Conservation (phyloP, 2,888 invertebrate species). For the Gortyna flavago region DNA sequence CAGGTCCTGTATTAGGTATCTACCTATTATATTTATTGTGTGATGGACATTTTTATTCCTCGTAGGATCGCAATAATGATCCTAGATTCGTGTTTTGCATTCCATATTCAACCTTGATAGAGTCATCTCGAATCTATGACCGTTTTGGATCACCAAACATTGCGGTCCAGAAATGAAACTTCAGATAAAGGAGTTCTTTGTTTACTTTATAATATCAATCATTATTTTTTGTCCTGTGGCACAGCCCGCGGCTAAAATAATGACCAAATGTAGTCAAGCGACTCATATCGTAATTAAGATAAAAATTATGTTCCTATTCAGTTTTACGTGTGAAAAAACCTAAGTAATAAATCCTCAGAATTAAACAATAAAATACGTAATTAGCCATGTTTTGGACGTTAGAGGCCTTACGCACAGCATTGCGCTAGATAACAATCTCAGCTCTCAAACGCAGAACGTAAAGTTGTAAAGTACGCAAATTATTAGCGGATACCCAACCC, state of each 20-base stretch:
- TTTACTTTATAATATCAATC: slow-evolving; percentile 36
- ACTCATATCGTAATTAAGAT: slow-evolving; percentile 40
- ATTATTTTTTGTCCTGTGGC: slow-evolving; percentile 8
- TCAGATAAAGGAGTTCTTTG: slow-evolving; percentile 28
- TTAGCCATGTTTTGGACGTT: slow-evolving; percentile 47
- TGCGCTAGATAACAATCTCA: slow-evolving; percentile 69
- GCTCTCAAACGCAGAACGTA: slow-evolving; percentile 61
- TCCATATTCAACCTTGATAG: background rate
- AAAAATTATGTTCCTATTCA: slow-evolving; percentile 43
- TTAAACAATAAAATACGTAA: slow-evolving; percentile 48
- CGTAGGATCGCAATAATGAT: background rate
- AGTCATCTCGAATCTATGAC: background rate
- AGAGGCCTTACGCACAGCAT: slow-evolving; percentile 33
- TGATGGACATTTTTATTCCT: background rate
- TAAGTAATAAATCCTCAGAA: slow-evolving; percentile 32
- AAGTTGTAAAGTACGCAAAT: slow-evolving; percentile 72
- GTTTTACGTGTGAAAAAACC: slow-evolving; percentile 38
- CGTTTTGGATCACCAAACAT: slow-evolving; percentile 7
- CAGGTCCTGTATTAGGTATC: background rate
- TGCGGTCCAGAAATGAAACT: slow-evolving; percentile 30
- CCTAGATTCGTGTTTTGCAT: background rate
- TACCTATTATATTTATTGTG: background rate
- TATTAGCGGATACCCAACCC: slow-evolving; percentile 76
- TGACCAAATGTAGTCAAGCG: slow-evolving; percentile 32
- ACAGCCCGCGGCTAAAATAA: slow-evolving; percentile 17